A percentile compares a stretch with the other conserved stretches of the same genome.
Evolutionary conservation across 2,113 vertebrate genomes (phyloP).

Genomic region (Aix galericulata): DNA sequence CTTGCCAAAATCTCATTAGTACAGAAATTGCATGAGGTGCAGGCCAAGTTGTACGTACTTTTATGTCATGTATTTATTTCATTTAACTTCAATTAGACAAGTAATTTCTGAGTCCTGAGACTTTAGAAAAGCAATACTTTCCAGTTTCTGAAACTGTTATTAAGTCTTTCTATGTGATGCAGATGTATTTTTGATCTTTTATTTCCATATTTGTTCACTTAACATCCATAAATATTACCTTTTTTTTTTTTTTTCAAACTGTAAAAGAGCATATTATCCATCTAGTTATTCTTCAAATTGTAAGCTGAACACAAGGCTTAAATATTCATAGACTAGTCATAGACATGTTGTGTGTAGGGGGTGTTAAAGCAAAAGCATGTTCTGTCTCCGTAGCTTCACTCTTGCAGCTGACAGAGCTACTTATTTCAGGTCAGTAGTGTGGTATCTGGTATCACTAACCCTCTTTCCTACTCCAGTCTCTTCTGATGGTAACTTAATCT

Average conservation of each 20-base stretch:
- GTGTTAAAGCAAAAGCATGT: conserved; percentile 38
- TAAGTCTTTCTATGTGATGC: neutral
- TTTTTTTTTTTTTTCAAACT: neutral
- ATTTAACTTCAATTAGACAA: neutral
- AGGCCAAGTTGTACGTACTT: neutral
- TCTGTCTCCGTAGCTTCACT: neutral
- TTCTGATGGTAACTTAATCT: neutral
- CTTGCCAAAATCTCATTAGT: neutral
- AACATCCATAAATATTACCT: neutral
- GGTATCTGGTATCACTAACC: conserved; percentile 31
- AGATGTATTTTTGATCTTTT: neutral
- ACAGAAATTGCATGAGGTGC: neutral
- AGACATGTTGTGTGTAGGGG: neutral
- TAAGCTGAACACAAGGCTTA: neutral
- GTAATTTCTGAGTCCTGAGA: neutral
- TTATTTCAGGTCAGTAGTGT: conserved; percentile 20
- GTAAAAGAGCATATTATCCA: neutral
- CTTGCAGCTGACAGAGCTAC: conserved; percentile 50
- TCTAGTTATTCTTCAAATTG: neutral
- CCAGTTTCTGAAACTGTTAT: neutral
- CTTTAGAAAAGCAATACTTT: neutral
- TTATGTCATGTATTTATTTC: neutral
- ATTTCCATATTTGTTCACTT: neutral
- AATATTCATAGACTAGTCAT: neutral
- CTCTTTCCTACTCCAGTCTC: neutral